Percentiles rank a stretch among this genome's conserved stretches.
Conservation (phyloP, 2,797 vertebrate species). For the Alfaro cultratus region DNA sequence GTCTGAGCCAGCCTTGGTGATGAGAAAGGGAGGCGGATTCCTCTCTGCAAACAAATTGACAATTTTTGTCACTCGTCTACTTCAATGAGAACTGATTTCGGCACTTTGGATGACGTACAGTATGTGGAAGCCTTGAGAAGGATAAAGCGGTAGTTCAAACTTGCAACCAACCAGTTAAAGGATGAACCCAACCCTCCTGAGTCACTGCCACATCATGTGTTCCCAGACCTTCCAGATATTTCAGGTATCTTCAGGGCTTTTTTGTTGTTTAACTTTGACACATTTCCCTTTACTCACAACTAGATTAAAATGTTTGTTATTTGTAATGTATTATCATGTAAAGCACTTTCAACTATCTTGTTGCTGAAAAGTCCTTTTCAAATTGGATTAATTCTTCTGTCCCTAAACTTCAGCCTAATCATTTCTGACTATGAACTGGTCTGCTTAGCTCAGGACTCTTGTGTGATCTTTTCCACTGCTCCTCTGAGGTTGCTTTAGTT, state of each 20-base stretch:
- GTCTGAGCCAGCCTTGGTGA: too few relatives aligned
- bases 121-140: too few relatives aligned
- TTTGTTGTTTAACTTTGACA: not conserved
- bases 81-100: too few relatives aligned
- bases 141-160: too few relatives aligned
- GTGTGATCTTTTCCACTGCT: not conserved
- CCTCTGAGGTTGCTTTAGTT: not conserved
- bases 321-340: not conserved
- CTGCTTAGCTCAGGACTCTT: not conserved
- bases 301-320: not conserved
- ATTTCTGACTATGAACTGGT: not conserved
- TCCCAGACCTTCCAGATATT: not conserved
- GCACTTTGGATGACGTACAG: too few relatives aligned
- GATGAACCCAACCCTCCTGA: too few relatives aligned
- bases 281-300: not conserved
- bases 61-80: too few relatives aligned
- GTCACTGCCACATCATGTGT: not conserved
- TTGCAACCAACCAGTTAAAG: too few relatives aligned
- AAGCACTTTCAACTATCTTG: not conserved
- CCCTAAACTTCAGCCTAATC: not conserved
- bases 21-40: too few relatives aligned
- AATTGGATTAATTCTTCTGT: not conserved
- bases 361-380: not conserved
- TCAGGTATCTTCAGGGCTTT: too few relatives aligned
- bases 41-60: too few relatives aligned